These are phyloP conservation scores for Ahaetulla prasina DNA, from an alignment of 2,113 vertebrate genomes.

Conservation along the genomic window DNA sequence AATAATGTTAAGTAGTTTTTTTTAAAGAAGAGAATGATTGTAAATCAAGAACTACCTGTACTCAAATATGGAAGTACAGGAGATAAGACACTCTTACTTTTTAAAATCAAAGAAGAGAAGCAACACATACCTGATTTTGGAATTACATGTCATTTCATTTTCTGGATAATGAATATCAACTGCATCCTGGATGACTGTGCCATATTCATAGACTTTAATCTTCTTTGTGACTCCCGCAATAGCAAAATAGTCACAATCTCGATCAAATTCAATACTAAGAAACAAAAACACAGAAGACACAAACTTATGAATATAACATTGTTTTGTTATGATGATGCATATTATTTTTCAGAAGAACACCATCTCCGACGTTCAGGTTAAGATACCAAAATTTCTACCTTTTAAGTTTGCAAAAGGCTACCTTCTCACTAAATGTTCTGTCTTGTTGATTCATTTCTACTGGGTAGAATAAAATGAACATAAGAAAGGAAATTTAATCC, in stretches of 20 bases:
- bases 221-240: conserved; percentile 99
- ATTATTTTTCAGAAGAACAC: not conserved
- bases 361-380: not conserved
- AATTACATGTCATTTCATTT: conserved; percentile 99
- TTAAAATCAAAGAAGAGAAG: not conserved
- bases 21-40: not conserved
- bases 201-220: conserved; percentile 98
- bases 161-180: conserved; percentile 99
- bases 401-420: not conserved
- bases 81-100: not conserved
- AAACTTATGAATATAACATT: not conserved
- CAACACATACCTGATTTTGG: conserved; percentile 91
- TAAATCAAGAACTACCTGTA: not conserved
- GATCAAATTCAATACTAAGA: conserved; percentile 95
- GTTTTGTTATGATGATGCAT: not conserved
- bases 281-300: conserved; percentile 30
- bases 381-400: not conserved
- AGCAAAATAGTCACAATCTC: conserved; percentile 99
- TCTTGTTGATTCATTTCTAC: not conserved
- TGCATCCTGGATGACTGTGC: conserved; percentile 97
- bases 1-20: not conserved
- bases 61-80: not conserved
- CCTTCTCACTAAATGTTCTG: not conserved
- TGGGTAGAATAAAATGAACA: not conserved
- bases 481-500: not conserved